These are phyloP conservation scores for Vanessa cardui DNA, from an alignment of 2,888 invertebrate species.

Conservation along the genomic window DNA sequence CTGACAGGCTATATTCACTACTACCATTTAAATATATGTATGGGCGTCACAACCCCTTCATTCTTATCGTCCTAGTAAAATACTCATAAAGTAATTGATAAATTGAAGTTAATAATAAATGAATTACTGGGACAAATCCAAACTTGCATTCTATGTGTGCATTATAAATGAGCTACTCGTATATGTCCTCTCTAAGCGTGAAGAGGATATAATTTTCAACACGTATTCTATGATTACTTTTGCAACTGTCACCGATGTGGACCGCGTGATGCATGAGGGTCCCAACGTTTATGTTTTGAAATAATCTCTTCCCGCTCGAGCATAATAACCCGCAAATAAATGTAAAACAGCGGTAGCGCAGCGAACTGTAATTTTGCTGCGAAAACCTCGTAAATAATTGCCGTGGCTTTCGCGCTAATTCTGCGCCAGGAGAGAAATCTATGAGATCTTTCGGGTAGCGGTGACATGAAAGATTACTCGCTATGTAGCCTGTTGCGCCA, in stretches of 20 bases:
- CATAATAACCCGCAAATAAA: conserved; percentile 76
- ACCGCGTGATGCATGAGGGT: conserved; percentile 68
- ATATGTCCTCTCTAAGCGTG: conserved; percentile 48
- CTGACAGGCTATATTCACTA: conserved; percentile 49
- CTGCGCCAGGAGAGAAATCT: conserved; percentile 65
- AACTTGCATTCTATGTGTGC: conserved; percentile 67
- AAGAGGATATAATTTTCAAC: conserved; percentile 64
- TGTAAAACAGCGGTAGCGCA: conserved; percentile 64
- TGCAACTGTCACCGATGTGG: conserved; percentile 63
- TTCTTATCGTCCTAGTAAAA: conserved; percentile 22
- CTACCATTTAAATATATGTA: conserved; percentile 44
- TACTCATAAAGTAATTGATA: neutral
- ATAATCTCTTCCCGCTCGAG: conserved; percentile 66
- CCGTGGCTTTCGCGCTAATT: conserved; percentile 69
- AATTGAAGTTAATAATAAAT: neutral
- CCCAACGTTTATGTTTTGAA: conserved; percentile 72
- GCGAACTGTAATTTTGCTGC: conserved; percentile 63
- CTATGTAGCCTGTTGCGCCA: conserved; percentile 52
- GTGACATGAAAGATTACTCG: conserved; percentile 54
- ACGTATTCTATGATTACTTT: conserved; percentile 73
- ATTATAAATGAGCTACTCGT: conserved; percentile 57
- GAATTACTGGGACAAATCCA: conserved; percentile 49
- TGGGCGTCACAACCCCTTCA: conserved; percentile 43
- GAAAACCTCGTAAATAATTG: conserved; percentile 74
- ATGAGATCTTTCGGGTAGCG: conserved; percentile 54